Conservation (phyloP, 2,113 vertebrate genomes). For the Eudyptes chrysolophus region DNA sequence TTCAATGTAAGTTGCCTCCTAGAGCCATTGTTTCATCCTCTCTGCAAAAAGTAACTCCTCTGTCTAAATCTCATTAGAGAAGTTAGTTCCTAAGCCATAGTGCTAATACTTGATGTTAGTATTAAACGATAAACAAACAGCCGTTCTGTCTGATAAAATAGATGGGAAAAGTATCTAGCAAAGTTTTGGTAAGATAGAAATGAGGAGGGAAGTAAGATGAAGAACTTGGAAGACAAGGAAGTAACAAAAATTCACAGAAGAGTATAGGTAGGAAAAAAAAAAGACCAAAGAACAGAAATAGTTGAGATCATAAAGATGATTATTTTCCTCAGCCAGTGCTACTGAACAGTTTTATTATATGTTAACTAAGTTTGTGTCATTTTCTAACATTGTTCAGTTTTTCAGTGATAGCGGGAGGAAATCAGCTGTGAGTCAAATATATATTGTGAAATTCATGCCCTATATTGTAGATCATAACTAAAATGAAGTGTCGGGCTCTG, state of each 20-base stretch:
- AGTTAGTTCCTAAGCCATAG: not conserved
- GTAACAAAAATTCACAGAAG: not conserved
- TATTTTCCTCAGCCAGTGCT: not conserved
- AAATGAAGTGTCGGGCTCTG: not conserved
- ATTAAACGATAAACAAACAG: not conserved
- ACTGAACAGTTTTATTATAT: not conserved
- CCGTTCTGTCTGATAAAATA: not conserved
- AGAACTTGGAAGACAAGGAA: not conserved
- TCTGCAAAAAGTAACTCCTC: not conserved
- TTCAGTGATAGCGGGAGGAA: not conserved
- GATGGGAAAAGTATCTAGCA: not conserved
- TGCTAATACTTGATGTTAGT: not conserved
- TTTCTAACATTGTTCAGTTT: not conserved
- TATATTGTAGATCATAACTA: not conserved
- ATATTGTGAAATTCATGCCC: not conserved
- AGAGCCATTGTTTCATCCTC: not conserved
- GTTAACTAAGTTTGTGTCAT: not conserved
- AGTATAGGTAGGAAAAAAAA: not conserved
- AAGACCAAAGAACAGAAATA: not conserved
- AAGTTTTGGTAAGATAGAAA: not conserved
- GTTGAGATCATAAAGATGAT: not conserved
- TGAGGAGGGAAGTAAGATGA: not conserved
- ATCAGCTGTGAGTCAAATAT: not conserved
- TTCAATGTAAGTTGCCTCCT: not conserved
- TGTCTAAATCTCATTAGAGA: not conserved